Evolutionary conservation across 2,797 vertebrate species (phyloP).

Genomic region (Cirrhinus mrigala): DNA sequence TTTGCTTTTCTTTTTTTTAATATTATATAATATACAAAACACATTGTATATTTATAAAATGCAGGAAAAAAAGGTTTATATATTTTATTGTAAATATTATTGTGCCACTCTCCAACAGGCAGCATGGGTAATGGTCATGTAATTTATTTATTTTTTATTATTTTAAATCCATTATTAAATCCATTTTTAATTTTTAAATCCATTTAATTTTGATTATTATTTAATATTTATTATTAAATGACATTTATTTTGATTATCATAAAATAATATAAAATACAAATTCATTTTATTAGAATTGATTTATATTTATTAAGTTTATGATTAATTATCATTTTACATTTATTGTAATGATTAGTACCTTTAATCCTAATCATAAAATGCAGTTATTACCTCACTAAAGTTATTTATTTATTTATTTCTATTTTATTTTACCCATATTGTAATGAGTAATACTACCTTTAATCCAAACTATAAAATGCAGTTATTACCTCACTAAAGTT

Average conservation of each 20-base stretch:
- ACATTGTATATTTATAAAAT: neutral
- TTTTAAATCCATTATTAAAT: neutral
- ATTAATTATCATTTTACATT: neutral
- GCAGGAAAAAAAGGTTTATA: neutral
- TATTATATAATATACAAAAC: neutral
- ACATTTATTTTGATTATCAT: neutral
- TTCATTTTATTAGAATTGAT: neutral
- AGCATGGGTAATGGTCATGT: too few relatives aligned
- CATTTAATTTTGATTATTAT: neutral
- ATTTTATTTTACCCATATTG: too few relatives aligned
- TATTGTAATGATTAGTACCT: neutral
- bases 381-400: neutral
- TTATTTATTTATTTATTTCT: too few relatives aligned
- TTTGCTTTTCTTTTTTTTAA: neutral
- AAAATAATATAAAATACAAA: neutral
- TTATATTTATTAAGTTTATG: neutral
- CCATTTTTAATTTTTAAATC: too few relatives aligned
- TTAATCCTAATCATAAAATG: neutral
- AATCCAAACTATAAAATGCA: neutral
- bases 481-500: neutral
- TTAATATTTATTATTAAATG: neutral
- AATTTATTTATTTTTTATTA: too few relatives aligned
- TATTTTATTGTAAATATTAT: neutral
- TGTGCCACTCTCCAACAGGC: neutral
- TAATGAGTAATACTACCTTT: neutral